These are phyloP conservation scores for Phenganax subtilis DNA, from an alignment of 92 coral and sea anemone species.

Conservation along the genomic window DNA sequence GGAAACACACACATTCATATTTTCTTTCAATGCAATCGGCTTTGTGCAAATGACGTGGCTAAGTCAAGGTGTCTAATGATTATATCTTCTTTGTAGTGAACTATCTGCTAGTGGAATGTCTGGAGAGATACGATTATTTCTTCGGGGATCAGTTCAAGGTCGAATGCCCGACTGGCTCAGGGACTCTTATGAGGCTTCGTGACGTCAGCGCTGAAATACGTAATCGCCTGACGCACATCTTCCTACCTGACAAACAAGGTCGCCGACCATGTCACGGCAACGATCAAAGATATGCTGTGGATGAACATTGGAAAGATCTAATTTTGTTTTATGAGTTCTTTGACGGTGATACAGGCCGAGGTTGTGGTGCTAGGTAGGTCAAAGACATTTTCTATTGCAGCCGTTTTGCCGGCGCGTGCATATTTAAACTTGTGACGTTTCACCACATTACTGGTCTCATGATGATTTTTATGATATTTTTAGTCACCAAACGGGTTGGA, in stretches of 20 bases:
- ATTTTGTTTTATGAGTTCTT: slow-evolving; percentile 98
- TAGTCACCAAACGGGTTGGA: slow-evolving; percentile 99
- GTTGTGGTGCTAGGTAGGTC: slow-evolving; percentile 88
- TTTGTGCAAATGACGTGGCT: not conserved
- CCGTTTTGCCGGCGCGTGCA: no score
- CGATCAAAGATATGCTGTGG: slow-evolving; percentile 68
- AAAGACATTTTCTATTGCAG: not conserved
- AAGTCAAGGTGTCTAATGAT: not conserved
- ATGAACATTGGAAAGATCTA: slow-evolving; percentile 79
- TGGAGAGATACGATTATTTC: slow-evolving; percentile 85
- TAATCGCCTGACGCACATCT: slow-evolving; percentile 72
- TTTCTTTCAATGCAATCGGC: not conserved
- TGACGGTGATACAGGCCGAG: slow-evolving; percentile 90
- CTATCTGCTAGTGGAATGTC: slow-evolving; percentile 74
- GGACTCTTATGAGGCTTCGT: slow-evolving; percentile 83
- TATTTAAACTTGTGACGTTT: no score
- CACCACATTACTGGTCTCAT: not conserved
- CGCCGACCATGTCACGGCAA: slow-evolving; percentile 91
- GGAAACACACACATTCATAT: slow-evolving; percentile 17
- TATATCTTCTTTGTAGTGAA: slow-evolving; percentile 55
- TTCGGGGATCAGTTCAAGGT: slow-evolving; percentile 73
- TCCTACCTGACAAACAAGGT: slow-evolving; percentile 77
- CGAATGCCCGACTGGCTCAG: slow-evolving; percentile 95
- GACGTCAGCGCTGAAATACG: slow-evolving; percentile 85
- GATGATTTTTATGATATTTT: slow-evolving; percentile 5